Base-by-base conservation (phyloP, 1,140 invertebrate species). In the Augochlora pura region DNA sequence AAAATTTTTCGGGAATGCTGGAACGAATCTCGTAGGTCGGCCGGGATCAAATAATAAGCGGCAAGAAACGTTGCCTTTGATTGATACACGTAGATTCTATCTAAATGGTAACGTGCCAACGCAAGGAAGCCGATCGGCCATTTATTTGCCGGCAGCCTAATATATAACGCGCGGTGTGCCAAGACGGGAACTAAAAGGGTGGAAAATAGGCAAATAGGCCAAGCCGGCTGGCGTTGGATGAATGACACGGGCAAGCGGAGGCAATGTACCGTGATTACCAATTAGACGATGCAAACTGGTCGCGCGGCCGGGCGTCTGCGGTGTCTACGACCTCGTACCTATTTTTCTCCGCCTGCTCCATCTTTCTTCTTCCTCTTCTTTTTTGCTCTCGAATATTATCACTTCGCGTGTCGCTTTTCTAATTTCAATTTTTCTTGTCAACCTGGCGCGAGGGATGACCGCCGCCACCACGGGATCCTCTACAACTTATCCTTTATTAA, bases 131-230 rank as follows among this genome's bases (percentile, higher is more conserved):
- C 42, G 42, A 46, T 46, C 42, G 42, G 42, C 42, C 42, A 46
- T 46, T 46, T 46, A 46, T 46, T 46, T 46, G 42, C 32, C 32
- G 4, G 32, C 42, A 46, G 14, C 14, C 12, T 46, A 46, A 46
- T 46, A 46, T 52, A 52, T 52, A 60, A 72, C 54, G 27, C 60
- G 1, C 42, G n/a, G 39, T 38, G 39, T 38, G 68, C 32, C 60
- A 73, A 69, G 69, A 64, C 64, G 27, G 38, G 66, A 84, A 25
- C 68, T 82, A 77, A 67, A 77, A 86, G 77, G 82, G 68, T 88
- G 82, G 80, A 87, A 89, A 87, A 87, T 88, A 86, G 86, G 81
- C 83, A 89, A 88, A 88, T 87, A 86, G 87, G 86, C 65, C 87
- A 88, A 80, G 59, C 71, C 65, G 85, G 72, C 72, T 86, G 85